A percentile compares a stretch with the other conserved stretches of the same genome.
Conservation (phyloP, 1,140 invertebrate species). For the Brachionus rubens region DNA sequence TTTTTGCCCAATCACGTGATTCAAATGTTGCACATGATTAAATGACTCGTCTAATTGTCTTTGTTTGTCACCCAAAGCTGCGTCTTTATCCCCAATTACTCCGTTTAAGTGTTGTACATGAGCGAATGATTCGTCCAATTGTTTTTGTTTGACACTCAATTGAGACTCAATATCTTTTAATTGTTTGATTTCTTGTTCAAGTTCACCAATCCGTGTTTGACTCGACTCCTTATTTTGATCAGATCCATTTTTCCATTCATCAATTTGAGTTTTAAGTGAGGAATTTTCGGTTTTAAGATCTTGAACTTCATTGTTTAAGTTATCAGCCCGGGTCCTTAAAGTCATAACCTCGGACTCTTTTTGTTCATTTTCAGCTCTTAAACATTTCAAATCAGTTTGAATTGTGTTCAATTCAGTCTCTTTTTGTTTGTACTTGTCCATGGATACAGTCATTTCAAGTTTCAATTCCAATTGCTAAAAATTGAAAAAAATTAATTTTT, state of each 20-base stretch:
- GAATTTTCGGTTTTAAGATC: neutral
- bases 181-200: neutral
- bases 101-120: slow-evolving; percentile 9
- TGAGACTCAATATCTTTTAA: no score
- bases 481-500: neutral
- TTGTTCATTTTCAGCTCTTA: neutral
- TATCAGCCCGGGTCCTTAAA: no score
- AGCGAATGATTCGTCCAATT: slow-evolving; percentile 14
- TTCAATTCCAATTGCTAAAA: slow-evolving; percentile 35
- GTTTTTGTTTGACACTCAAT: neutral
- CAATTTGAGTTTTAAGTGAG: neutral
- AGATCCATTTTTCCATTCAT: neutral
- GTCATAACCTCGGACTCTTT: neutral
- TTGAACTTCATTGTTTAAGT: no score
- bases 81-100: neutral
- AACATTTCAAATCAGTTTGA: neutral
- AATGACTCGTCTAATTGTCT: neutral
- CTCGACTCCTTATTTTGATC: neutral
- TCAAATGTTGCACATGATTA: neutral
- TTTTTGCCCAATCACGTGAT: neutral
- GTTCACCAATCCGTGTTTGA: neutral
- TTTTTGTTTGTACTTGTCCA: slow-evolving; percentile 1
- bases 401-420: neutral
- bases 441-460: neutral
- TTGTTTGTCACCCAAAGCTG: neutral